A percentile compares a stretch with the other conserved stretches of the same genome.
Conservation (phyloP, 2,797 vertebrate species). For the Sebastolobus alascanus region DNA sequence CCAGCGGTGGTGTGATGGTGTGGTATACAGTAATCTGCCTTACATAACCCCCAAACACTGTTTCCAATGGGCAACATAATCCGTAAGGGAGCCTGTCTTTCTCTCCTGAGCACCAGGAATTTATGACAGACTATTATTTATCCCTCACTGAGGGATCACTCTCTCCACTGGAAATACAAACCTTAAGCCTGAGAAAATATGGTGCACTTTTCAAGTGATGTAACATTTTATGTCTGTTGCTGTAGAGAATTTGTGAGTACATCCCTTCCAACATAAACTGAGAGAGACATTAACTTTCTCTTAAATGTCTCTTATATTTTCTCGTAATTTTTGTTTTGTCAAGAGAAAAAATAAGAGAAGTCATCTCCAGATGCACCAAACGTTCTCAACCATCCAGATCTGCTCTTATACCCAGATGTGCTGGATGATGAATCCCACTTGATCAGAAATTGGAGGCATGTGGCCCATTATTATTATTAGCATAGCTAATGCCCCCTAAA, state of each 20-base stretch:
- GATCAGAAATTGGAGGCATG: not conserved
- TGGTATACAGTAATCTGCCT: conserved; percentile 63
- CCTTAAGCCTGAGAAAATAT: not conserved
- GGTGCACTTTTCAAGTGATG: not conserved
- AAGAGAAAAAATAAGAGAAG: not conserved
- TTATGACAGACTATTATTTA: conserved; percentile 17
- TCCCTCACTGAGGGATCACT: conserved; percentile 3
- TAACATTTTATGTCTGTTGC: not conserved
- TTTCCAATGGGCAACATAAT: conserved; percentile 65
- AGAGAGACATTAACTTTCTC: not conserved
- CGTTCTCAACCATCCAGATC: not conserved
- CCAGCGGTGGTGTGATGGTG: conserved; percentile 47
- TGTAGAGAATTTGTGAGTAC: not conserved
- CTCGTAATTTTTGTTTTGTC: not conserved
- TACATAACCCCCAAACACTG: conserved; percentile 66
- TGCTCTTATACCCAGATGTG: not conserved
- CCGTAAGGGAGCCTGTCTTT: conserved; percentile 40
- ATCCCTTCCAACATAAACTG: not conserved
- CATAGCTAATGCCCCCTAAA: not conserved
- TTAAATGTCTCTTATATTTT: not conserved
- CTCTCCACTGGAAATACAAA: not conserved
- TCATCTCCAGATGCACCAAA: not conserved
- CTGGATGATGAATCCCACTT: not conserved
- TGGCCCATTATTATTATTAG: not conserved
- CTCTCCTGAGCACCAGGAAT: conserved; percentile 35